Conservation (phyloP, 2,888 invertebrate species). For the Eupithecia tripunctaria region DNA sequence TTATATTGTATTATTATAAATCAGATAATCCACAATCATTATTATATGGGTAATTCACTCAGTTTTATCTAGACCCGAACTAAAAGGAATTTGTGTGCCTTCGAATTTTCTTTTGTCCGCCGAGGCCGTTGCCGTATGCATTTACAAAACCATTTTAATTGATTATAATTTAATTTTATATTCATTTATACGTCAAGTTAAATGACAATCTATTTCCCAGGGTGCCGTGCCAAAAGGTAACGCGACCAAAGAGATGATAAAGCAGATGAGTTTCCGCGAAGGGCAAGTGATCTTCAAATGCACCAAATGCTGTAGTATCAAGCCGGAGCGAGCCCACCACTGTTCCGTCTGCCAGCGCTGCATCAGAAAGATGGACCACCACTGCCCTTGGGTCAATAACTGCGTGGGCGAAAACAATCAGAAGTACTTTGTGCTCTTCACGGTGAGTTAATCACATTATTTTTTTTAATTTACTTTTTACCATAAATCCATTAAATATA, state of each 20-base stretch:
- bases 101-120: background rate
- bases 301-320: slow-evolving; percentile 97
- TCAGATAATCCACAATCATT: no score
- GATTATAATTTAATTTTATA: no score
- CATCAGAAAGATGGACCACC: slow-evolving; percentile 87
- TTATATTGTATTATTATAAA: no score
- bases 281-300: slow-evolving; percentile 98
- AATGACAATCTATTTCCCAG: slow-evolving; percentile 56
- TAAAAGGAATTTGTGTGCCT: background rate
- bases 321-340: slow-evolving; percentile 97
- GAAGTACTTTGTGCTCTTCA: slow-evolving; percentile 99
- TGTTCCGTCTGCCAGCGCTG: slow-evolving; percentile 97
- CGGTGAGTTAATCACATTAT: slow-evolving; percentile 87
- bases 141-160: background rate
- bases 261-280: slow-evolving; percentile 95
- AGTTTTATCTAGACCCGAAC: background rate
- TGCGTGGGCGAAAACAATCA: slow-evolving; percentile 99
- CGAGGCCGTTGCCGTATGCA: background rate
- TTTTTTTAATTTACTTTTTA: no score
- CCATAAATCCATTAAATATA: no score
- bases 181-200: background rate
- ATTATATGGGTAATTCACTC: background rate
- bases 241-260: slow-evolving; percentile 97
- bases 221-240: slow-evolving; percentile 98
- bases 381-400: slow-evolving; percentile 98